Evolutionary conservation across 2,113 vertebrate species (phyloP), one percentile per base, ranked within the genome.

Genomic region (Trogon melanurus): DNA sequence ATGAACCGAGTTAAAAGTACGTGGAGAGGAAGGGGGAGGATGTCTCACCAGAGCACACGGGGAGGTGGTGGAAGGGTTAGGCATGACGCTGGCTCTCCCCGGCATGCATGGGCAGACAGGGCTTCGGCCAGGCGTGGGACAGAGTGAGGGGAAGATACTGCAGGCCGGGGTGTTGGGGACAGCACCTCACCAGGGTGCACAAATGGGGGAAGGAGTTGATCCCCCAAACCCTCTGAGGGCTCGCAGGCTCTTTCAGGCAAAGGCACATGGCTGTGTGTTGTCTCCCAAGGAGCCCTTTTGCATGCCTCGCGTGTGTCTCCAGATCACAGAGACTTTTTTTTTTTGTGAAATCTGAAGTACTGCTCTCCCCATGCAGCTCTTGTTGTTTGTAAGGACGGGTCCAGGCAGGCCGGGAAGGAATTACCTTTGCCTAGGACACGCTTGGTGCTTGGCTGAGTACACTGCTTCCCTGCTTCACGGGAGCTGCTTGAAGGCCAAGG

Each of bases 381-480:
- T 7, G 13, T 87, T 95, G 96, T 97, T 97, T 97, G 96, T 95
- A 85, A 87, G 92, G 93, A 92, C 64, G 30, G 85, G 97, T 70
- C 82, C 60, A 72, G 97, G 89, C 97, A 97, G 93, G 97, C 83
- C 5, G 1, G 50, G 89, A 53, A 97, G 93, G 96, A 97, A 96
- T 97, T 97, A 96, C 95, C 93, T 97, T 97, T 97, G 96, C 91
- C 85, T 96, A 96, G 95, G 95, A 97, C 96, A 97, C 72, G 34
- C 89, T 92, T 89, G 96, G 94, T 88, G 76, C 85, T 93, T 96
- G 96, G 88, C 94, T 97, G 92, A 96, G 87, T 60, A 20, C 51
- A 92, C 96, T 17, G 29, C 67, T 96, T 93, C 90, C 91, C 88
- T 88, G 90, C 94, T 96, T 84, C 92, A 51, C 1, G 11, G 73